Evolutionary conservation across 2,888 invertebrate species (phyloP).

Genomic region (Caenorhabditis sp.): DNA sequence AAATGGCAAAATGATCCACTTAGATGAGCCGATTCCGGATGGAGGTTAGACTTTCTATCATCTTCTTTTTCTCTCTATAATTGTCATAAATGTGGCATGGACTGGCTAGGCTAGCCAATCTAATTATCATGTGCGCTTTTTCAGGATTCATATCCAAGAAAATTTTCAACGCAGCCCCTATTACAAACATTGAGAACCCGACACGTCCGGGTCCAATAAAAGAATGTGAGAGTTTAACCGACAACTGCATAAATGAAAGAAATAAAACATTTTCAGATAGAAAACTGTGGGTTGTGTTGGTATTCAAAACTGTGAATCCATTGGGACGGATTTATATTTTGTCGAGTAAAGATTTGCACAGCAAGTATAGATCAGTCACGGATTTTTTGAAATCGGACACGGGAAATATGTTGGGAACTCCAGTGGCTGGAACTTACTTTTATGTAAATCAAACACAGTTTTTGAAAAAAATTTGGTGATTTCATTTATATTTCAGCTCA

Average conservation of each 20-base stretch:
- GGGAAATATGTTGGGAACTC: conserved; percentile 75
- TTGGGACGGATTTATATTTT: conserved; percentile 72
- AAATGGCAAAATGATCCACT: conserved; percentile 71
- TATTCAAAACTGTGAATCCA: conserved; percentile 75
- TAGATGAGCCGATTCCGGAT: conserved; percentile 77
- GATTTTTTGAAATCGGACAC: conserved; percentile 75
- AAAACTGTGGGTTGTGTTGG: conserved; percentile 74
- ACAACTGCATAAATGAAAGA: too few relatives aligned
- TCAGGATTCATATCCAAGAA: conserved; percentile 74
- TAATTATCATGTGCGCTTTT: conserved; percentile 21
- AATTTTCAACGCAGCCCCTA: conserved; percentile 72
- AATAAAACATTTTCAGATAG: conserved; percentile 72
- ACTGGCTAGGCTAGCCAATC: conserved; percentile 5
- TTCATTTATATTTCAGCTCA: conserved; percentile 64
- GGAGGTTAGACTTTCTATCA: conserved; percentile 62
- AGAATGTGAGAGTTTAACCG: conserved; percentile 67
- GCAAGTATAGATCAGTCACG: conserved; percentile 70
- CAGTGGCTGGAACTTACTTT: conserved; percentile 74
- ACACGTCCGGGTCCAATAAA: conserved; percentile 68
- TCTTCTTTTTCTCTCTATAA: neutral
- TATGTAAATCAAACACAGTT: conserved; percentile 58
- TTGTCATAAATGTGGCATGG: conserved; percentile 4
- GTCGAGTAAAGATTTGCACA: conserved; percentile 73
- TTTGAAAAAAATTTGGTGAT: neutral
- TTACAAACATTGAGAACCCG: conserved; percentile 71